Evolutionary conservation across 1,140 invertebrate genomes (phyloP).

Genomic region (Riptortus pedestris): DNA sequence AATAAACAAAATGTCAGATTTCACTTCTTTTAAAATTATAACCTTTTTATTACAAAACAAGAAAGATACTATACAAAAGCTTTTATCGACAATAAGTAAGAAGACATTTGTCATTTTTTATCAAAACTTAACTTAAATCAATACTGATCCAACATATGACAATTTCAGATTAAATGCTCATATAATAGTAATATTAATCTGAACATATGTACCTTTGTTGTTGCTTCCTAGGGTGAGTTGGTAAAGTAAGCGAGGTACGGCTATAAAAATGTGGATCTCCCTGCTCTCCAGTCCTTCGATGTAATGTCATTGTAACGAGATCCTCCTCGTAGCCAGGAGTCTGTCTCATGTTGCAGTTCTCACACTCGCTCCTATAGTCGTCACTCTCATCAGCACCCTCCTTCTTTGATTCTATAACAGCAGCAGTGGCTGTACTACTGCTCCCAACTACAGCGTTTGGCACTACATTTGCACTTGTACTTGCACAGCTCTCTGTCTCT

Average conservation of each 20-base stretch:
- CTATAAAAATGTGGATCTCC: slow-evolving; percentile 44
- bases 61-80: too few relatives aligned
- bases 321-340: slow-evolving; percentile 49
- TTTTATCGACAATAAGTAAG: too few relatives aligned
- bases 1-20: too few relatives aligned
- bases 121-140: too few relatives aligned
- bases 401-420: neutral
- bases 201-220: slow-evolving; percentile 30
- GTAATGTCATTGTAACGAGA: slow-evolving; percentile 57
- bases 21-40: too few relatives aligned
- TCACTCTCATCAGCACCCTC: slow-evolving; percentile 45
- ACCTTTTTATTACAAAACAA: too few relatives aligned
- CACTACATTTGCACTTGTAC: neutral
- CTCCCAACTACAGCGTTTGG: neutral
- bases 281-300: slow-evolving; percentile 42
- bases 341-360: slow-evolving; percentile 55
- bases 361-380: slow-evolving; percentile 68
- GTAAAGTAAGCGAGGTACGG: slow-evolving; percentile 54
- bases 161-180: too few relatives aligned
- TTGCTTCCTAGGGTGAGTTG: slow-evolving; percentile 51
- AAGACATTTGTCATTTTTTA: too few relatives aligned
- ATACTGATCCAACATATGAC: too few relatives aligned
- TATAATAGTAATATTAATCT: too few relatives aligned
- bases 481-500: too few relatives aligned
- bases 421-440: neutral